Percentiles rank a stretch among this genome's conserved stretches.
Conservation (phyloP, 2,888 invertebrate genomes). For the Elegia similella region DNA sequence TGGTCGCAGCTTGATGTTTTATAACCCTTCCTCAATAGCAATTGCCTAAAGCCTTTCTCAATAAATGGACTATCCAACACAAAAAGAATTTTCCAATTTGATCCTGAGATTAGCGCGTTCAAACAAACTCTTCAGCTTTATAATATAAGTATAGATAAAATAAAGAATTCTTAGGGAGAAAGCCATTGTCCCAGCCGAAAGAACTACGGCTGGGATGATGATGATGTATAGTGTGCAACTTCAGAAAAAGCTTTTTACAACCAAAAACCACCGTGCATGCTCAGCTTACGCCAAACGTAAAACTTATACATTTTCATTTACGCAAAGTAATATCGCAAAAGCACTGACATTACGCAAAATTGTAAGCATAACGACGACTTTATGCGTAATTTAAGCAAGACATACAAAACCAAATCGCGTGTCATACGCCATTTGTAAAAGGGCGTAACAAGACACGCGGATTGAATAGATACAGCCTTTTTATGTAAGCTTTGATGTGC, state of each 20-base stretch:
- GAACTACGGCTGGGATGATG: too few species aligned
- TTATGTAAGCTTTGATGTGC: conserved; percentile 20
- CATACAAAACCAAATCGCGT: conserved; percentile 14
- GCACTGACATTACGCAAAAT: neutral
- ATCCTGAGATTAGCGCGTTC: too few species aligned
- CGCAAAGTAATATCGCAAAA: neutral
- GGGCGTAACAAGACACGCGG: conserved; percentile 19
- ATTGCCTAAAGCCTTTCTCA: too few species aligned
- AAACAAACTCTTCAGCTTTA: too few species aligned
- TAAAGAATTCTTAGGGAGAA: too few species aligned
- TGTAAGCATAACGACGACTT: conserved; percentile 1
- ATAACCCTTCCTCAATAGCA: too few species aligned
- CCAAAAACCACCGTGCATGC: neutral
- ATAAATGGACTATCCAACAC: too few species aligned
- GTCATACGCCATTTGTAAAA: conserved; percentile 15
- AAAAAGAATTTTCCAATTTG: too few species aligned
- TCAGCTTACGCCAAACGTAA: neutral
- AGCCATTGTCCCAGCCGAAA: too few species aligned
- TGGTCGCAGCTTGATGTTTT: too few species aligned
- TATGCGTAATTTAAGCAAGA: conserved; percentile 14
- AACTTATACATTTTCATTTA: neutral
- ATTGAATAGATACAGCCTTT: conserved; percentile 28
- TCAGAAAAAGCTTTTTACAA: neutral
- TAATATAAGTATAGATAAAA: too few species aligned
- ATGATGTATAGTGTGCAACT: too few species aligned